phyloP scores from a whole-genome alignment of 2,888 invertebrate species.

The Andrena flavipes region DNA sequence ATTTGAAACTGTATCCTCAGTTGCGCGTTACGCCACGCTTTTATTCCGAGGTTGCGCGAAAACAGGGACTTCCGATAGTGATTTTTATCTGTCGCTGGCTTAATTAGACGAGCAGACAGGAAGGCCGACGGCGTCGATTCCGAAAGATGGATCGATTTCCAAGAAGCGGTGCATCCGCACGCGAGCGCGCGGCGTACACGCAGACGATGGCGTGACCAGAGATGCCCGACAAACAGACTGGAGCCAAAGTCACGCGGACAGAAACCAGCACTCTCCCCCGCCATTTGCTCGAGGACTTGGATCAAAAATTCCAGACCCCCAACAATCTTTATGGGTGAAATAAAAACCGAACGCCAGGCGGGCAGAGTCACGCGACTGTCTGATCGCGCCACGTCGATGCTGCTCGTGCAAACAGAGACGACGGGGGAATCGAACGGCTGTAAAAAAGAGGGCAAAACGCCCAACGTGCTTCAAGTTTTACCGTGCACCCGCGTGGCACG shows the following conservation, averaged over 20 bases:
- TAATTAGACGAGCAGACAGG: slow-evolving; percentile 52
- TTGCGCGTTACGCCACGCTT: background rate
- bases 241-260: slow-evolving; percentile 61
- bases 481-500: background rate
- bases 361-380: slow-evolving; percentile 69
- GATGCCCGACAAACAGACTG: slow-evolving; percentile 50
- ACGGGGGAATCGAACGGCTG: background rate
- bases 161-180: slow-evolving; percentile 63
- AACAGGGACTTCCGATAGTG: background rate
- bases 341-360: slow-evolving; percentile 62
- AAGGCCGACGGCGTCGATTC: slow-evolving; percentile 56
- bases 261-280: slow-evolving; percentile 46
- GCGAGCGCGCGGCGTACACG: slow-evolving; percentile 36
- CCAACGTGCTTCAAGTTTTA: too few species aligned
- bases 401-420: slow-evolving; percentile 9
- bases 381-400: slow-evolving; percentile 43
- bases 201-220: slow-evolving; percentile 61
- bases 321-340: slow-evolving; percentile 62
- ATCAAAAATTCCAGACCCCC: slow-evolving; percentile 63
- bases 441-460: background rate
- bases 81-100: slow-evolving; percentile 52
- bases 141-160: slow-evolving; percentile 65
- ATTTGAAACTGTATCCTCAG: background rate
- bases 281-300: slow-evolving; percentile 57
- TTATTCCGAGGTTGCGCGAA: background rate